phyloP scores from a whole-genome alignment of 2,888 invertebrate genomes.

The Nomada lathburiana region DNA sequence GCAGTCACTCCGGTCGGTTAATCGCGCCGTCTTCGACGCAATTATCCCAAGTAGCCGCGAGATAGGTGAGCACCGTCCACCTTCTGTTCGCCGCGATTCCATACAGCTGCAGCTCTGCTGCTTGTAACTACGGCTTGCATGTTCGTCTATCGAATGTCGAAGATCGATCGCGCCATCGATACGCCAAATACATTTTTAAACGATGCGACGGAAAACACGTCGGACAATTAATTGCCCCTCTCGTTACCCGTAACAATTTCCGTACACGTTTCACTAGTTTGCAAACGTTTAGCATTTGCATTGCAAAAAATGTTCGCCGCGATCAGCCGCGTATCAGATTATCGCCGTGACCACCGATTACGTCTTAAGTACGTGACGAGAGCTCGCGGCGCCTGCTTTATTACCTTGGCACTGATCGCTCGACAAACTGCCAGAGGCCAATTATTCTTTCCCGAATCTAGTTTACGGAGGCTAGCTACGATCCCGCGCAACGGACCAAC shows the following conservation, averaged over 20 bases:
- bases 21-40: conserved; percentile 81
- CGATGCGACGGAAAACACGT: background rate
- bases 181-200: background rate
- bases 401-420: conserved; percentile 60
- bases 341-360: conserved; percentile 45
- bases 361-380: conserved; percentile 50
- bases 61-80: conserved; percentile 76
- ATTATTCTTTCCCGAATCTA: conserved; percentile 56
- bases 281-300: conserved; percentile 26
- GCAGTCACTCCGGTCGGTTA: conserved; percentile 74
- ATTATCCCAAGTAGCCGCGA: conserved; percentile 81
- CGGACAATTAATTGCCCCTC: too few species aligned
- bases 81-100: conserved; percentile 65
- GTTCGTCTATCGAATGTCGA: background rate
- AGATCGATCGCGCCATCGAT: conserved; percentile 5
- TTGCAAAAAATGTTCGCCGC: conserved; percentile 29
- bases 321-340: conserved; percentile 22
- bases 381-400: conserved; percentile 54
- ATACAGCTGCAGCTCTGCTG: conserved; percentile 43
- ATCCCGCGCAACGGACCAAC: conserved; percentile 6
- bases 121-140: conserved; percentile 4
- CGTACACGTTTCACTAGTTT: background rate
- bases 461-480: conserved; percentile 28
- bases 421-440: conserved; percentile 43
- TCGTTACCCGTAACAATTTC: too few species aligned